Percentiles rank a stretch among this genome's conserved stretches.
phyloP scores from a whole-genome alignment of 1,140 invertebrate genomes.

The Caligus rogercresseyi region DNA sequence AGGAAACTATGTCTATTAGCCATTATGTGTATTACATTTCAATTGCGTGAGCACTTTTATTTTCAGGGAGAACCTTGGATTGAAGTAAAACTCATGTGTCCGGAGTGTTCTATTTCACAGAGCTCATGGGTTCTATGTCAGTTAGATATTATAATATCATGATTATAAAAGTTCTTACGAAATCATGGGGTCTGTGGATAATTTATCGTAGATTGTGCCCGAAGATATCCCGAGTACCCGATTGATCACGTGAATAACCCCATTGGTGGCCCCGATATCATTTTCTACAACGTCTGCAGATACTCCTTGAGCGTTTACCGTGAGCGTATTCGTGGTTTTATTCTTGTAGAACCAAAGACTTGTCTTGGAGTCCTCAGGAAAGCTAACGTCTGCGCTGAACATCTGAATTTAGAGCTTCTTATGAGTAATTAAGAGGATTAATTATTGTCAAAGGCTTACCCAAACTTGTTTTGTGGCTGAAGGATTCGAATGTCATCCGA shows the following conservation, averaged over 20 bases:
- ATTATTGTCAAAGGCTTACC: background rate
- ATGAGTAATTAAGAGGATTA: too few relatives aligned
- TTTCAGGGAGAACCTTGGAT: too few relatives aligned
- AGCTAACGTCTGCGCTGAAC: background rate
- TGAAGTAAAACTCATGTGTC: too few relatives aligned
- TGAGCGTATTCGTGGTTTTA: background rate
- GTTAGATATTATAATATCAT: background rate
- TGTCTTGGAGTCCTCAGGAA: background rate
- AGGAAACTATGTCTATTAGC: too few relatives aligned
- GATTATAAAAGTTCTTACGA: constrained; percentile 38
- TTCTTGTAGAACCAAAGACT: constrained; percentile 6
- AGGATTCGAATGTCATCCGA: constrained; percentile 9
- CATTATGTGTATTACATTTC: too few relatives aligned
- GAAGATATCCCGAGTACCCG: constrained; percentile 79
- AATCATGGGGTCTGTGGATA: constrained; percentile 66
- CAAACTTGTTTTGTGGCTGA: constrained; percentile 5
- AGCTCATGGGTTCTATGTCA: background rate
- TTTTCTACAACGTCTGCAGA: constrained; percentile 34
- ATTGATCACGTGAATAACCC: constrained; percentile 82
- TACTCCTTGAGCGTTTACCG: constrained; percentile 1
- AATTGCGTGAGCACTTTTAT: too few relatives aligned
- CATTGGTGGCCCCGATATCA: constrained; percentile 81
- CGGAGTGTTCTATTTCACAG: too few relatives aligned
- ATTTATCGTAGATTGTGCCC: constrained; percentile 65
- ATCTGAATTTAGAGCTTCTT: constrained; percentile 5